Percentiles rank a stretch among this genome's conserved stretches.
These are phyloP conservation scores for Hystrix brachyura DNA, from an alignment of 2,113 vertebrate species.

Conservation along the genomic window DNA sequence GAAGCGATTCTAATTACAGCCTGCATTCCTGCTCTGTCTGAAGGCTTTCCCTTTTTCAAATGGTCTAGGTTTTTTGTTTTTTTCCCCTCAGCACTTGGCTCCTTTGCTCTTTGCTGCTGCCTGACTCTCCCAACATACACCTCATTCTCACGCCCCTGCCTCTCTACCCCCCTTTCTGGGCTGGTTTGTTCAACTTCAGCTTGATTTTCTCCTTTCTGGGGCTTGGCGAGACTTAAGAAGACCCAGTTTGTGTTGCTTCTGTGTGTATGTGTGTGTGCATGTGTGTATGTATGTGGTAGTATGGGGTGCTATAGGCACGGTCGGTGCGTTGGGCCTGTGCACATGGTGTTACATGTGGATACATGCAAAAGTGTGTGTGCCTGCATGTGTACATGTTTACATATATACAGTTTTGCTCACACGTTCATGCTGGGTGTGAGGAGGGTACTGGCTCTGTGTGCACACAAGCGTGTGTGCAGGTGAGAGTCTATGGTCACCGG, in stretches of 20 bases:
- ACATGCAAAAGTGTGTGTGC: not conserved
- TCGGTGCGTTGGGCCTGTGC: not conserved
- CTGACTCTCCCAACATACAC: slow-evolving; percentile 68
- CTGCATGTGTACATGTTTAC: not conserved
- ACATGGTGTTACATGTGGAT: not conserved
- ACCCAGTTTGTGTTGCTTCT: not conserved
- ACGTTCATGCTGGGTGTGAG: not conserved
- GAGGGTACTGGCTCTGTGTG: not conserved
- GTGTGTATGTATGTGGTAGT: not conserved
- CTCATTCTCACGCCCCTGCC: slow-evolving; percentile 77
- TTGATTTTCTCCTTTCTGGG: slow-evolving; percentile 75
- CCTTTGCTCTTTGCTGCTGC: slow-evolving; percentile 58
- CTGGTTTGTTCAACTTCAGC: slow-evolving; percentile 71
- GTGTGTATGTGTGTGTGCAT: not conserved
- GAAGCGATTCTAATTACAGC: slow-evolving; percentile 80
- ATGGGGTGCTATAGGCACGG: not conserved
- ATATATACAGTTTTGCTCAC: not conserved
- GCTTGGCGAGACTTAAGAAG: slow-evolving; percentile 76
- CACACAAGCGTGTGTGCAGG: not conserved
- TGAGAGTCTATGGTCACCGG: not conserved
- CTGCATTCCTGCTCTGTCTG: slow-evolving; percentile 83
- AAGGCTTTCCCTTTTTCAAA: slow-evolving; percentile 83
- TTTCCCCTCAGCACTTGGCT: slow-evolving; percentile 72
- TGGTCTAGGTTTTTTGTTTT: slow-evolving; percentile 64
- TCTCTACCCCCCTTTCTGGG: not conserved